Percentiles rank a stretch among this genome's conserved stretches.
phyloP scores from a whole-genome alignment of 1,140 invertebrate genomes.

The Drosophila baimaii region DNA sequence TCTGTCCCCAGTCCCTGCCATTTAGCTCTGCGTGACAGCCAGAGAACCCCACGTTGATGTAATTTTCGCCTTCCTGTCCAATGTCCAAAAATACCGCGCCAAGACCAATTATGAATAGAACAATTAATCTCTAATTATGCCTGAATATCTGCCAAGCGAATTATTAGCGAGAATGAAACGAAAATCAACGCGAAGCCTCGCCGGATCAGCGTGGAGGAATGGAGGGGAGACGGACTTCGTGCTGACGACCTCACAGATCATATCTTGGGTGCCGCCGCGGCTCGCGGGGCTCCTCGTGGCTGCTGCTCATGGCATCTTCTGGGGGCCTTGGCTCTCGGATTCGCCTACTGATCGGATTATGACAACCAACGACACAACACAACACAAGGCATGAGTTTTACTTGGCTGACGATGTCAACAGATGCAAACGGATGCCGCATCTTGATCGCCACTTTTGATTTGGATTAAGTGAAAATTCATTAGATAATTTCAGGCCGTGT shows the following conservation, averaged over 20 bases:
- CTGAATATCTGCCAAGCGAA: constrained; percentile 80
- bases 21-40: constrained; percentile 22
- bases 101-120: constrained; percentile 81
- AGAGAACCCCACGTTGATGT: constrained; percentile 50
- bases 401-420: constrained; percentile 69
- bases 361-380: constrained; percentile 74
- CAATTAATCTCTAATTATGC: constrained; percentile 83
- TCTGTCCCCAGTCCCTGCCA: constrained; percentile 20
- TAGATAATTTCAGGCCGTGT: constrained; percentile 71
- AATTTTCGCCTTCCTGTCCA: constrained; percentile 56
- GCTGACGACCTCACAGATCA: constrained; percentile 68
- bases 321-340: constrained; percentile 31
- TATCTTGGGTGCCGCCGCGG: constrained; percentile 20
- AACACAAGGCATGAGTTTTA: constrained; percentile 16
- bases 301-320: constrained; percentile 17
- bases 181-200: constrained; percentile 57
- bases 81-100: constrained; percentile 75
- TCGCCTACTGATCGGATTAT: constrained; percentile 75
- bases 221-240: constrained; percentile 19
- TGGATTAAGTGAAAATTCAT: constrained; percentile 81
- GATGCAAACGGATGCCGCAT: constrained; percentile 63
- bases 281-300: not conserved
- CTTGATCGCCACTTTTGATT: constrained; percentile 74
- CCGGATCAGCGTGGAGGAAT: constrained; percentile 9
- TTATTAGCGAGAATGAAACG: constrained; percentile 72